These are phyloP conservation scores for Oegoconia quadripuncta DNA, from an alignment of 2,888 invertebrate species.

Conservation along the genomic window DNA sequence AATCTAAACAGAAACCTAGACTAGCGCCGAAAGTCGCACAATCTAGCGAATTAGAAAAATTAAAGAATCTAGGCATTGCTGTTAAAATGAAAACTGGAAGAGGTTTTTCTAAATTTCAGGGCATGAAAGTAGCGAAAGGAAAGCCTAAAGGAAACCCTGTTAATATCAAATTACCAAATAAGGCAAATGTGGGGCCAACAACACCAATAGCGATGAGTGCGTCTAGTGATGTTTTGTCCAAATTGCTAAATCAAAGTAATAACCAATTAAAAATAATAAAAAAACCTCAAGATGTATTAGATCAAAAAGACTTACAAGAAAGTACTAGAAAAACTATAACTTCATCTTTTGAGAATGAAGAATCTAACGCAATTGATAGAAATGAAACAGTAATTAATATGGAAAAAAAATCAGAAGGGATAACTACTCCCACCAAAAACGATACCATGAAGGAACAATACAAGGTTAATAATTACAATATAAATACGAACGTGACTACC, in stretches of 20 bases:
- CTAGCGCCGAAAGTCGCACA: conserved; percentile 31
- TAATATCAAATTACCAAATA: neutral
- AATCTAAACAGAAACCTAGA: conserved; percentile 38
- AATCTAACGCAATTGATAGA: neutral
- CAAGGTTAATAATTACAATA: neutral
- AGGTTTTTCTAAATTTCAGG: conserved; percentile 14
- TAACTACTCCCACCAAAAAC: neutral
- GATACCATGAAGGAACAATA: neutral
- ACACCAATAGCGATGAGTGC: conserved; percentile 15
- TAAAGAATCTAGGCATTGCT: conserved; percentile 63
- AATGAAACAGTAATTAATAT: neutral
- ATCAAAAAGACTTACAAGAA: conserved; percentile 15
- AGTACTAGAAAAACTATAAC: neutral
- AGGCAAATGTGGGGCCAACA: neutral
- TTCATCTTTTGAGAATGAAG: neutral
- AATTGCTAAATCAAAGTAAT: conserved; percentile 59
- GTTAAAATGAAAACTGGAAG: conserved; percentile 48
- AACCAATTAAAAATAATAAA: conserved; percentile 67
- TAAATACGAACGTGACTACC: neutral
- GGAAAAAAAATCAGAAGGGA: neutral
- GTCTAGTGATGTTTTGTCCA: conserved; percentile 55
- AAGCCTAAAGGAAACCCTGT: conserved; percentile 14
- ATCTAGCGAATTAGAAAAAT: conserved; percentile 52
- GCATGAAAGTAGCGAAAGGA: conserved; percentile 20
- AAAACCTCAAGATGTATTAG: conserved; percentile 31